A percentile compares a stretch with the other conserved stretches of the same genome.
These are phyloP conservation scores for Nymphalis io DNA, from an alignment of 1,140 invertebrate genomes.

Conservation along the genomic window DNA sequence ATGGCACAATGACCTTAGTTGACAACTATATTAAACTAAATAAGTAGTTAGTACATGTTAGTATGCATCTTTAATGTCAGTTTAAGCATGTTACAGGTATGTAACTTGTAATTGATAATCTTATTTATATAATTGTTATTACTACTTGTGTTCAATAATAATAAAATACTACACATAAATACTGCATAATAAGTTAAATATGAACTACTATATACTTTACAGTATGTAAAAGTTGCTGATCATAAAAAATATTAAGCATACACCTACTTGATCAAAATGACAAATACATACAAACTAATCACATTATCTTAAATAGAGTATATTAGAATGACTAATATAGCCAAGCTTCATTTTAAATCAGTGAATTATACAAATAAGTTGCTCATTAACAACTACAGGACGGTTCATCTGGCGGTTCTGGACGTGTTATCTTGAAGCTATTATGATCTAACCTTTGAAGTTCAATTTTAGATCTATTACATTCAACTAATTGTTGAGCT, in stretches of 20 bases:
- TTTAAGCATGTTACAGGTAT: too few species aligned
- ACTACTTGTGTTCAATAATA: neutral
- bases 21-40: too few species aligned
- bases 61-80: too few species aligned
- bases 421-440: constrained; percentile 88
- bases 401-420: constrained; percentile 83
- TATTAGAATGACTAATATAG: constrained; percentile 16
- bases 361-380: constrained; percentile 1
- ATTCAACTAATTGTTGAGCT: constrained; percentile 88
- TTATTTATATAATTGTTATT: neutral
- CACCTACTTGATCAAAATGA: neutral
- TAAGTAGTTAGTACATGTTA: too few species aligned
- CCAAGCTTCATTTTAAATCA: constrained; percentile 8
- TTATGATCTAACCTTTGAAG: constrained; percentile 89
- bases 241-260: neutral
- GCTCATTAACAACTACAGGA: constrained; percentile 84
- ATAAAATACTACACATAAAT: neutral
- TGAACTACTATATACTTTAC: neutral
- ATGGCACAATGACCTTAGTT: too few species aligned
- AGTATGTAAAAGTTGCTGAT: neutral
- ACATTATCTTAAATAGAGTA: neutral
- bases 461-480: constrained; percentile 90
- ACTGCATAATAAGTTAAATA: neutral
- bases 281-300: neutral
- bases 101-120: neutral